Conservation (phyloP, 2,797 vertebrate species). For the Zenarchopterus dispar region DNA sequence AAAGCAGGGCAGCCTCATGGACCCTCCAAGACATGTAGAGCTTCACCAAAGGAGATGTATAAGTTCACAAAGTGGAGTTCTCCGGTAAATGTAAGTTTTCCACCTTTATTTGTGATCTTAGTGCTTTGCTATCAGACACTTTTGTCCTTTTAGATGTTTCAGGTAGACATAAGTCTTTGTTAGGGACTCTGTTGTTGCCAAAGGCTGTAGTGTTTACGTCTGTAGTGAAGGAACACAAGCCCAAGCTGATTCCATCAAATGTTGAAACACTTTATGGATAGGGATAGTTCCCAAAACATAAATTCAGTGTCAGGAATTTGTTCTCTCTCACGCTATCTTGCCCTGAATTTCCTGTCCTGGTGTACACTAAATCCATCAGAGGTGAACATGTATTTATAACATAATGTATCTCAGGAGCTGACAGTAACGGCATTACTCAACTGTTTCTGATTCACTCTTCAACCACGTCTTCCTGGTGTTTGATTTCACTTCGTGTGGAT, state of each 20-base stretch:
- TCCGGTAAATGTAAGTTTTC: constrained; percentile 22
- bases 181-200: neutral
- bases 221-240: constrained; percentile 2
- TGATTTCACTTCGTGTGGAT: constrained; percentile 61
- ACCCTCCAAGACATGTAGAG: constrained; percentile 36
- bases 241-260: neutral
- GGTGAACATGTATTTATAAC: constrained; percentile 43
- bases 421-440: constrained; percentile 36
- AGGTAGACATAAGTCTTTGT: too few species aligned
- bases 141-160: neutral
- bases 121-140: too few species aligned
- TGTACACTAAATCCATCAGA: constrained; percentile 28
- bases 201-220: constrained; percentile 16
- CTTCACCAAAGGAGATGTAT: constrained; percentile 64
- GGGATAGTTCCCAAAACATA: neutral
- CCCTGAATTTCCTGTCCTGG: constrained; percentile 9
- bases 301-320: constrained; percentile 11
- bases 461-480: constrained; percentile 52
- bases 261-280: neutral
- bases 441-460: constrained; percentile 43
- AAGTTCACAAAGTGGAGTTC: constrained; percentile 72
- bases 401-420: constrained; percentile 35
- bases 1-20: constrained; percentile 60
- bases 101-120: neutral
- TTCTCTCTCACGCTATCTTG: constrained; percentile 3